Base-by-base conservation (phyloP, 1,140 invertebrate genomes). In the Lasioglossum albipes region DNA sequence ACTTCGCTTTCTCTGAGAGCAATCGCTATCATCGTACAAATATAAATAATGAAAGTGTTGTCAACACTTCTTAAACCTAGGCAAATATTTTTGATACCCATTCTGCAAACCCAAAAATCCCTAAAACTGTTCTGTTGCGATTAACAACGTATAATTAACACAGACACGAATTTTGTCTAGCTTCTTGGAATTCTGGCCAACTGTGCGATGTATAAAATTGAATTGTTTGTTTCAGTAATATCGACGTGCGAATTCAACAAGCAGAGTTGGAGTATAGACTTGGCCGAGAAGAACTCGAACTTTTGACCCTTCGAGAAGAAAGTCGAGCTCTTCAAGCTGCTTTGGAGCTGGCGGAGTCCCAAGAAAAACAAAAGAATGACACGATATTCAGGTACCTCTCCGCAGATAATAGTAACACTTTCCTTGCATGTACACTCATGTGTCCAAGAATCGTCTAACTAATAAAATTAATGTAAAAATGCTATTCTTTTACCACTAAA, bases 191-290 rank as follows among this genome's bases (percentile, higher is more conserved):
- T 36, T 36, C 36, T 4, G 36, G 36, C 0, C 36, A 36, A 36
- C 36, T 36, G 36, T 36, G 36, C 36, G 36, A 36, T 7, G 18
- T 59, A n/a, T 59, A 9, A n/a, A 59, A n/a, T 59, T 9, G 2
- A 20, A 59, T 59, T n/a, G 0, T 75, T 87, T 66, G 84, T 94
- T 94, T 20, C 92, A 98, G 97, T 88, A 98, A 98, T 90, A 97
- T 98, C 72, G 97, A 98, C 90, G 95, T 96, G n/a, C 94, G 97
- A 80, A 98, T 98, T 88, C 96, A 97, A 84, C 97, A 98, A 89
- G 97, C 97, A 0, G 97, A 98, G 92, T 91, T 98, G 80, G 97
- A 98, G 88, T 98, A 97, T 91, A 96, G 97, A 90, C 92, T 98
- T 54, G 97, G 97, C 0, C 94, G 97, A 27, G 97, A 98, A 90